Evolutionary conservation across 53 echinoderm and acorn worm genomes (phyloP), one percentile per base, ranked within the genome.

Genomic region (Zoroaster sp.): DNA sequence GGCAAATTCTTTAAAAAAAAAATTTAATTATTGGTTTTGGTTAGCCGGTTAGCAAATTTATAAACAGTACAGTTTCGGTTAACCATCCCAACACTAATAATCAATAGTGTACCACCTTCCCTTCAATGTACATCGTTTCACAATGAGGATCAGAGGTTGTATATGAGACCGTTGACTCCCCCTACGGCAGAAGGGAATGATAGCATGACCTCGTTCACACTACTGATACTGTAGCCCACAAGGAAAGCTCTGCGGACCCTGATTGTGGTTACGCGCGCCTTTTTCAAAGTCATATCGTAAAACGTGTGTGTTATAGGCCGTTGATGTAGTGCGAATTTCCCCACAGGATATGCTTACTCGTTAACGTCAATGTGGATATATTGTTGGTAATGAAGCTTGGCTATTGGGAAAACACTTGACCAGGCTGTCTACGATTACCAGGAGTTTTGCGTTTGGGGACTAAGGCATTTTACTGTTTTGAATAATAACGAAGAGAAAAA

Each of bases 391-490:
- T 55, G 59, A 59, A 55, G 55, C 51, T 18, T 12, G 55, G 36
- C 54, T 35, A n/a, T 28, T 78, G 78, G 78, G 78, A 39, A 34
- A 78, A 37, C 63, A 20, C 11, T 78, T 59, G 78, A 40, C 59
- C 38, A 5, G 0, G 59, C n/a, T 54, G 59, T 78, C n/a, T 78
- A 78, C 10, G 20, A 55, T 78, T 78, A 78, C 78, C 20, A 10
- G 40, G 20, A 47, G 35, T 78, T 40, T 11, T 4, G 35, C 63
- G 78, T 78, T 37, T 0, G 3, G 39, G 55, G 37, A 17, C 30
- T 1, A 37, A 14, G 1, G 36, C 4, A 4, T 1, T 33, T 34
- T 76, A 34, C 35, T 37, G 33, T 17, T 36, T 51, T 77, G 51
- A 47, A 49, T 35, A 77, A 34, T 77, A 30, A 53, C 18, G 34